Percentiles rank a stretch among this genome's conserved stretches.
phyloP scores from a whole-genome alignment of 2,113 vertebrate species.

The Herpetotheres cachinnans region DNA sequence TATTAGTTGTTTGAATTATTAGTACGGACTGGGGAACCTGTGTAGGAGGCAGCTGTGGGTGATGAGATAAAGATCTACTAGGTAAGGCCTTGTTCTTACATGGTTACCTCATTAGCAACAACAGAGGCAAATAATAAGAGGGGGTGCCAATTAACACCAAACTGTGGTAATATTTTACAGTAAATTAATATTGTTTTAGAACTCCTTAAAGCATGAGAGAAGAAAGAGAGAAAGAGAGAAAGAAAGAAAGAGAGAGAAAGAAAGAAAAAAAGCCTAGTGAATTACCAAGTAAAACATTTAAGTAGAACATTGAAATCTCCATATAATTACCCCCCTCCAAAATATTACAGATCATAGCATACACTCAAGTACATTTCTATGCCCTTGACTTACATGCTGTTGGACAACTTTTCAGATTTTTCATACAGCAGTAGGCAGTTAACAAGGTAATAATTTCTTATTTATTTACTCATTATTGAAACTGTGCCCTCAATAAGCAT shows the following conservation, averaged over 20 bases:
- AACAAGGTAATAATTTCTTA: neutral
- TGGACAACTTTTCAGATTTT: neutral
- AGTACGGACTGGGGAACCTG: neutral
- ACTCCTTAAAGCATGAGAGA: neutral
- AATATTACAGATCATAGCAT: neutral
- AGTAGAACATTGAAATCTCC: neutral
- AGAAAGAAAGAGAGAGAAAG: neutral
- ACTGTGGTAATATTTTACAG: neutral
- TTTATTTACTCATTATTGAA: neutral
- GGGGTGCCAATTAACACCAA: neutral
- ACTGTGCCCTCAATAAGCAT: neutral
- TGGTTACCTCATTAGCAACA: fast-evolving
- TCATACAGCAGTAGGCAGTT: neutral
- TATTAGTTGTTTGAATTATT: neutral
- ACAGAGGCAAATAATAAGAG: neutral
- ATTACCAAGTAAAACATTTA: neutral
- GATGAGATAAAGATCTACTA: neutral
- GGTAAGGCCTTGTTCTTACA: neutral
- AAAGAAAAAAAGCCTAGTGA: neutral
- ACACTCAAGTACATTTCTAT: neutral
- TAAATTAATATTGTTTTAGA: neutral
- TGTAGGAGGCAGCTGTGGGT: neutral
- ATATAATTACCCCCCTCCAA: neutral
- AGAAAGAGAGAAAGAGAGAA: too few species aligned
- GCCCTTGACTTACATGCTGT: neutral